phyloP scores from a whole-genome alignment of 2,113 vertebrate species.

The Eulemur rufifrons region DNA sequence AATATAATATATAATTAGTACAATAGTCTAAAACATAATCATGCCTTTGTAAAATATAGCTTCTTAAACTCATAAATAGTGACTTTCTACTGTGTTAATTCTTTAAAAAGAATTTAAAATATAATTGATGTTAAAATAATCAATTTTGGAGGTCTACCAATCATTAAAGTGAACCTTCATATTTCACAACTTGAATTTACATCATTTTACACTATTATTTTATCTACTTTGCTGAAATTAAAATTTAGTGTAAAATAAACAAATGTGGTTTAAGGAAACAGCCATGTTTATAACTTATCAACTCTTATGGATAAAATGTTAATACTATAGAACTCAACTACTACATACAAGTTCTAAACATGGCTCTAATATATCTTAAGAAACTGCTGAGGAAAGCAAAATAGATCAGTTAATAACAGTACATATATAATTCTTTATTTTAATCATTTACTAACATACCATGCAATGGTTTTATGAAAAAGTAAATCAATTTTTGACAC shows the following conservation, averaged over 20 bases:
- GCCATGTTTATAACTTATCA: neutral
- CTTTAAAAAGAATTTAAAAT: constrained; percentile 20
- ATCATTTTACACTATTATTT: constrained; percentile 26
- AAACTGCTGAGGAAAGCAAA: constrained; percentile 47
- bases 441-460: constrained; percentile 35
- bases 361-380: neutral
- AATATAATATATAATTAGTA: neutral
- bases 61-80: constrained; percentile 17
- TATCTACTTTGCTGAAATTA: constrained; percentile 58
- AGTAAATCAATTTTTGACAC: constrained; percentile 42
- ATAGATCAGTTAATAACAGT: neutral
- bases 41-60: constrained; percentile 12
- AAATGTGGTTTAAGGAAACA: constrained; percentile 35
- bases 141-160: constrained; percentile 13
- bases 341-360: neutral
- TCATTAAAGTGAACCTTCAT: constrained; percentile 38
- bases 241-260: constrained; percentile 31
- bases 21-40: constrained; percentile 15
- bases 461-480: constrained; percentile 31
- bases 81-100: constrained; percentile 36
- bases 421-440: neutral
- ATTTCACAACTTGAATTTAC: constrained; percentile 50
- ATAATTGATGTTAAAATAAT: constrained; percentile 54
- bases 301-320: constrained; percentile 36
- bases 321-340: neutral